Evolutionary conservation across 2,888 invertebrate genomes (phyloP).

Genomic region (Himalopsyche anomala): DNA sequence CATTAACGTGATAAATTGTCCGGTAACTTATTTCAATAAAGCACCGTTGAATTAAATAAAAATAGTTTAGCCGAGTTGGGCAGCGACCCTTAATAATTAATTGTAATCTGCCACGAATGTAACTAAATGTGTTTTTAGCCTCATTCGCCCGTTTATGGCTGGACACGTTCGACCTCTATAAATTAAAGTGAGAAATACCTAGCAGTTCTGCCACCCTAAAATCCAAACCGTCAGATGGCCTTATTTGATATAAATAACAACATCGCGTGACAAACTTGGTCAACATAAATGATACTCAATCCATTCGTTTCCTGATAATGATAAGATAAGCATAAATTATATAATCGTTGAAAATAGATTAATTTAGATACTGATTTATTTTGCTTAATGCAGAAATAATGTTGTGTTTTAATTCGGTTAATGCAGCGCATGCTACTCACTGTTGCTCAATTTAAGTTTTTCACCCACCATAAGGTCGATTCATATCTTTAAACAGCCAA

Average conservation of each 20-base stretch:
- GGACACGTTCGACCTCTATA: conserved; percentile 28
- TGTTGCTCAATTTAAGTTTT: too few relatives aligned
- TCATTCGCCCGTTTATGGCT: conserved; percentile 20
- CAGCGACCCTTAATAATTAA: conserved; percentile 26
- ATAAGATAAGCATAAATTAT: conserved; percentile 26
- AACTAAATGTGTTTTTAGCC: conserved; percentile 4
- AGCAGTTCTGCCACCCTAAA: background rate
- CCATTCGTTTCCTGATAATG: background rate
- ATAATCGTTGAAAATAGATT: conserved; percentile 29
- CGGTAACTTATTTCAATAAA: conserved; percentile 34
- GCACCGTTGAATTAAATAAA: conserved; percentile 26
- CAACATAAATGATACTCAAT: conserved; percentile 12
- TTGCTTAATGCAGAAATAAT: background rate
- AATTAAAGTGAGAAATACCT: conserved; percentile 38
- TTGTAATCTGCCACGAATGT: conserved; percentile 30
- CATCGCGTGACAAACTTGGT: conserved; percentile 35
- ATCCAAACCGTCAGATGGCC: conserved; percentile 40
- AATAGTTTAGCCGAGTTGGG: conserved; percentile 30
- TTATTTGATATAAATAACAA: conserved; percentile 46
- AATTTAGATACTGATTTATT: conserved; percentile 20
- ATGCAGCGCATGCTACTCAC: background rate
- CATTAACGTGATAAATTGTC: conserved; percentile 30
- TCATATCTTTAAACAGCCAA: too few relatives aligned
- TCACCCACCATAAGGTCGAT: too few relatives aligned
- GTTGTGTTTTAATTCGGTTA: conserved; percentile 15